phyloP scores from a whole-genome alignment of 2,797 vertebrate genomes.

The Sylvilagus floridanus region DNA sequence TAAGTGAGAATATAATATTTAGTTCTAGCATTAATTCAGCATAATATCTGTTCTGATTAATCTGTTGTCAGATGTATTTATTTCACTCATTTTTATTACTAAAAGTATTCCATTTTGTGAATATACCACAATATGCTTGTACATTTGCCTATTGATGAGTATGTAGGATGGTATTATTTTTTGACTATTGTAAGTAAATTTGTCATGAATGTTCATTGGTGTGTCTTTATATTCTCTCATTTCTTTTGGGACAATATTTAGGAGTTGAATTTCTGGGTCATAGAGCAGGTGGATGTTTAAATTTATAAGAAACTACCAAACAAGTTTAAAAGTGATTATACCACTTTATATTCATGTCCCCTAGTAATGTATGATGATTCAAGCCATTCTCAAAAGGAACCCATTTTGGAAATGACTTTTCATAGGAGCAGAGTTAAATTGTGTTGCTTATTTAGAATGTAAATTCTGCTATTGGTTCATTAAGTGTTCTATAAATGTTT shows the following conservation, averaged over 20 bases:
- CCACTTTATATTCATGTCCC: neutral
- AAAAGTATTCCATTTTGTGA: neutral
- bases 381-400: neutral
- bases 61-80: neutral
- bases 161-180: neutral
- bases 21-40: neutral
- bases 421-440: neutral
- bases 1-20: neutral
- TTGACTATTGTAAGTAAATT: neutral
- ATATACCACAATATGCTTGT: neutral
- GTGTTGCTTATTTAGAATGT: neutral
- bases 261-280: neutral
- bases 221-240: neutral
- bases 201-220: neutral
- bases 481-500: neutral
- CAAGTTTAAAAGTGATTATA: neutral
- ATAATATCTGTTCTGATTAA: neutral
- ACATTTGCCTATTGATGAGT: neutral
- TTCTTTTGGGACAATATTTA: neutral
- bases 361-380: neutral
- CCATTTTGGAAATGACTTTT: neutral
- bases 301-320: neutral
- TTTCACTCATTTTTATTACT: neutral
- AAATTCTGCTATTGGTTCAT: neutral
- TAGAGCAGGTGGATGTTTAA: neutral